phyloP scores from a whole-genome alignment of 2,888 invertebrate species.

The Dugesia japonica region DNA sequence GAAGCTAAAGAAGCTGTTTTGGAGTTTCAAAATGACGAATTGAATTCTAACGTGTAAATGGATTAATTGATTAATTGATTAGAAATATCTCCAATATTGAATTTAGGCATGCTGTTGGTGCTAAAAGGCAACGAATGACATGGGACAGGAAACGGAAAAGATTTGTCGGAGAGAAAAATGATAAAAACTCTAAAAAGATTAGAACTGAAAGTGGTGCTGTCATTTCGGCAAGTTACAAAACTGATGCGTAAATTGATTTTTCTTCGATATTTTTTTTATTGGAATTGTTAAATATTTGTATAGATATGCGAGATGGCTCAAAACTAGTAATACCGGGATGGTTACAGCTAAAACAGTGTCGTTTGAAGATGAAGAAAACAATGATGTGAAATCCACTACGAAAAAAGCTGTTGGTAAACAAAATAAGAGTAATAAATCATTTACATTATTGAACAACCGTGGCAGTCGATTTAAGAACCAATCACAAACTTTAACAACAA shows the following conservation, averaged over 20 bases:
- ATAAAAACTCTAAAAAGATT: slow-evolving; percentile 59
- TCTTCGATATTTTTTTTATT: background rate
- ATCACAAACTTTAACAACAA: background rate
- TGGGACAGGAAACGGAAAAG: slow-evolving; percentile 90
- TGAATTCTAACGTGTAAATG: background rate
- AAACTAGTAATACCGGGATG: background rate
- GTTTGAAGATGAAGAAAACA: background rate
- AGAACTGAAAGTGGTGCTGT: slow-evolving; percentile 83
- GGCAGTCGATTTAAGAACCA: background rate
- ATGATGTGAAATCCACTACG: background rate
- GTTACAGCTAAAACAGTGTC: background rate
- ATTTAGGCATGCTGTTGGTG: background rate
- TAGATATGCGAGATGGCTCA: slow-evolving; percentile 24
- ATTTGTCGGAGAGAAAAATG: slow-evolving; percentile 55
- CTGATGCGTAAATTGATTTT: slow-evolving; percentile 55
- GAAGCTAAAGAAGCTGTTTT: slow-evolving; percentile 12
- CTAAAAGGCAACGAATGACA: slow-evolving; percentile 33
- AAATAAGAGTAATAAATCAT: background rate
- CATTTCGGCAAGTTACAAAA: slow-evolving; percentile 82
- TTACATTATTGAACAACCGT: background rate
- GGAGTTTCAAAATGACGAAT: background rate
- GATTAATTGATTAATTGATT: too few species aligned
- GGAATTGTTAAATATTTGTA: too few species aligned
- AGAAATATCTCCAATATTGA: too few species aligned
- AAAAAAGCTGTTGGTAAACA: background rate